Percentiles rank a stretch among this genome's conserved stretches.
Conservation (phyloP, 2,888 invertebrate species). For the Apotomis capreana region DNA sequence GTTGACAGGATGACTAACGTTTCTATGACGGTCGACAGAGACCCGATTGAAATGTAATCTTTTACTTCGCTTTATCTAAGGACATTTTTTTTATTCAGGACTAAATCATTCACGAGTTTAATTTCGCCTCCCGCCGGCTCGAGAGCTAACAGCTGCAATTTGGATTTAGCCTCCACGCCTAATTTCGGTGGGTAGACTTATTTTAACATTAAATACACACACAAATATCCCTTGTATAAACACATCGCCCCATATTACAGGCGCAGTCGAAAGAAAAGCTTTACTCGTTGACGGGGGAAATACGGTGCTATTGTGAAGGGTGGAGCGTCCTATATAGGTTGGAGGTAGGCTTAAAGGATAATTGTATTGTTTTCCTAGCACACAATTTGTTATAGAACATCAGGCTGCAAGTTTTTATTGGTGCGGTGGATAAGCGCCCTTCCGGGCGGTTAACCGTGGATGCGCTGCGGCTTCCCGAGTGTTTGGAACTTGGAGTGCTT, state of each 20-base stretch:
- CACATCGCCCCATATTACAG: conserved; percentile 77
- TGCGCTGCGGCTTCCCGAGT: conserved; percentile 14
- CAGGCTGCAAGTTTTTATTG: conserved; percentile 39
- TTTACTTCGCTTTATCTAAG: neutral
- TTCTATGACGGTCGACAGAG: too few relatives aligned
- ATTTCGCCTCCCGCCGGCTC: conserved; percentile 48
- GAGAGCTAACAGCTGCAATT: conserved; percentile 77
- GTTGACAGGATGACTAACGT: too few relatives aligned
- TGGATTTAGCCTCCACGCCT: conserved; percentile 79
- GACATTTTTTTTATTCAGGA: neutral
- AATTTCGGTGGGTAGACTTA: conserved; percentile 81
- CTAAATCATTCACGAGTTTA: conserved; percentile 6
- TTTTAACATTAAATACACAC: conserved; percentile 82
- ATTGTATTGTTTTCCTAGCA: conserved; percentile 59
- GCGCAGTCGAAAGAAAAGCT: conserved; percentile 63
- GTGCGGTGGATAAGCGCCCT: conserved; percentile 23
- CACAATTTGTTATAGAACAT: conserved; percentile 59
- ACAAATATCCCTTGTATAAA: conserved; percentile 80
- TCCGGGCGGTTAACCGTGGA: conserved; percentile 22
- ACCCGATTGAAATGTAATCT: too few relatives aligned
- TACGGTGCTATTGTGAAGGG: conserved; percentile 51
- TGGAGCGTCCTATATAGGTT: conserved; percentile 47
- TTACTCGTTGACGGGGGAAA: conserved; percentile 56
- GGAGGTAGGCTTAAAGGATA: conserved; percentile 49
- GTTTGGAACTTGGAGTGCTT: conserved; percentile 18